These are phyloP conservation scores for Pseudococcus viburni DNA, from an alignment of 2,888 invertebrate genomes.

Conservation along the genomic window DNA sequence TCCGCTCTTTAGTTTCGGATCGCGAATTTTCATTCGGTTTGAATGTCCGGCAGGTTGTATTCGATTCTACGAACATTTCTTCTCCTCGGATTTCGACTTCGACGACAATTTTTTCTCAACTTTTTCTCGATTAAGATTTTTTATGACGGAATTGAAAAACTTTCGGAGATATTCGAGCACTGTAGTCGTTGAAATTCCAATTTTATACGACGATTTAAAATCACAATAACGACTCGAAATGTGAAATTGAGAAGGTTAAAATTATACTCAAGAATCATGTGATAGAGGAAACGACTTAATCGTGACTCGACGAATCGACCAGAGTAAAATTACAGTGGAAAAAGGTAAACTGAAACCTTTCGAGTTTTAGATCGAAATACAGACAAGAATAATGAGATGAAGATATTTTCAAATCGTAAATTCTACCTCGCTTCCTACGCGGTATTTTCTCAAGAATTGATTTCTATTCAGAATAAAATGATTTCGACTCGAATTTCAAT, in stretches of 20 bases:
- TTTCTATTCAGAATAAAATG: neutral
- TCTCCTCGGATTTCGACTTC: neutral
- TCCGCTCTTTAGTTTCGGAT: neutral
- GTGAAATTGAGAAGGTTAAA: neutral
- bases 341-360: neutral
- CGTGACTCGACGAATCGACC: neutral
- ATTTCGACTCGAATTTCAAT: neutral
- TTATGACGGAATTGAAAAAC: neutral
- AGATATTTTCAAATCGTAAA: neutral
- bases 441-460: no score
- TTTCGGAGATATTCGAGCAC: neutral
- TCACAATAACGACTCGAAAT: neutral
- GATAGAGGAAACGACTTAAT: no score
- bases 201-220: no score
- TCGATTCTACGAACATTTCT: neutral
- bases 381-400: neutral
- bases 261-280: no score
- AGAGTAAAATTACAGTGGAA: neutral
- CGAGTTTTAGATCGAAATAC: neutral
- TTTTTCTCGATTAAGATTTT: neutral
- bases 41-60: neutral
- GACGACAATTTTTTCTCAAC: no score
- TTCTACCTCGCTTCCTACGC: no score
- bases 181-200: no score
- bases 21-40: neutral